Percentiles rank a stretch among this genome's conserved stretches.
phyloP scores from a whole-genome alignment of 2,888 invertebrate species.

The Cheilosia urbana region DNA sequence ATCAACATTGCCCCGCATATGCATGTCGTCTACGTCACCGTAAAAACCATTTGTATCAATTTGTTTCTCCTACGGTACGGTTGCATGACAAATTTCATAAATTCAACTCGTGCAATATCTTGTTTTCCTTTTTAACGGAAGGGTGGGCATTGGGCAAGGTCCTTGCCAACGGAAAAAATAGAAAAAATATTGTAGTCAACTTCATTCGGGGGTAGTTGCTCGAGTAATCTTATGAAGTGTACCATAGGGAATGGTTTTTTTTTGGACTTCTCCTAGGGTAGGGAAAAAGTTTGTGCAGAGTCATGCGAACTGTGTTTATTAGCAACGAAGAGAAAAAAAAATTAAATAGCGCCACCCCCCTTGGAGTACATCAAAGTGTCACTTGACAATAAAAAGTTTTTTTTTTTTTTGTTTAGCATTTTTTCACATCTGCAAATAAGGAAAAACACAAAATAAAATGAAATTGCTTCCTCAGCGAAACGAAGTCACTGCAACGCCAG shows the following conservation, averaged over 20 bases:
- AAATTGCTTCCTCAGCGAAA: constrained; percentile 9
- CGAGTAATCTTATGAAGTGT: constrained; percentile 48
- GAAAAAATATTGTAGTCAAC: neutral
- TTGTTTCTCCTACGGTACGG: constrained; percentile 39
- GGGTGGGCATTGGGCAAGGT: constrained; percentile 11
- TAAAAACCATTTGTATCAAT: constrained; percentile 51
- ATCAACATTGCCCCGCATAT: constrained; percentile 30
- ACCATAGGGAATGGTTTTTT: constrained; percentile 52
- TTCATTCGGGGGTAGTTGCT: constrained; percentile 4
- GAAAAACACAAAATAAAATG: constrained; percentile 16
- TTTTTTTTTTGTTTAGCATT: constrained; percentile 5
- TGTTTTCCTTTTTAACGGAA: constrained; percentile 22
- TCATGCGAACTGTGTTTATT: constrained; percentile 45
- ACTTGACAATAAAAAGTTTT: constrained; percentile 28
- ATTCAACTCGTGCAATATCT: constrained; percentile 36
- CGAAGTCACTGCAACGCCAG: constrained; percentile 3
- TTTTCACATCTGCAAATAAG: constrained; percentile 27
- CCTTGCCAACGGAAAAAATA: constrained; percentile 26
- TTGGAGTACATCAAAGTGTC: constrained; percentile 34
- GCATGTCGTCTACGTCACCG: neutral
- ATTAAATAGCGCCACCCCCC: constrained; percentile 16
- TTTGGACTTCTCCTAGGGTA: constrained; percentile 10
- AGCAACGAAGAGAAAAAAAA: constrained; percentile 4
- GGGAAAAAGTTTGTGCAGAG: constrained; percentile 20
- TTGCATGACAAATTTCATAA: constrained; percentile 69